These are phyloP conservation scores for Clarias magur DNA, from an alignment of 2,113 vertebrate genomes.

Conservation along the genomic window DNA sequence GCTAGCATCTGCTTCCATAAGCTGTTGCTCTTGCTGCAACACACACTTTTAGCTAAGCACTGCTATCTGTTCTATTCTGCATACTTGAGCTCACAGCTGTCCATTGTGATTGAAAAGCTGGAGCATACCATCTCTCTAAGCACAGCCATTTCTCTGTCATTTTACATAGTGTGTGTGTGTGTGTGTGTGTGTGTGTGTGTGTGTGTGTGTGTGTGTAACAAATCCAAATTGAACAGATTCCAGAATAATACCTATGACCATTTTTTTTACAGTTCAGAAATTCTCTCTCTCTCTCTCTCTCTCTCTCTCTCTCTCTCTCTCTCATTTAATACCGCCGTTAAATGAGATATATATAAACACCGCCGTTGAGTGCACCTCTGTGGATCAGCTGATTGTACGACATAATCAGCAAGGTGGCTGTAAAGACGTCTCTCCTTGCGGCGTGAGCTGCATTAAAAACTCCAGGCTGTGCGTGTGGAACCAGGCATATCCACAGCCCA, in stretches of 20 bases:
- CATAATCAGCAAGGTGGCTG: slow-evolving; percentile 57
- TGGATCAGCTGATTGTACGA: slow-evolving; percentile 59
- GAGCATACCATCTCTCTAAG: neutral
- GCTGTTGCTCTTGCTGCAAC: neutral
- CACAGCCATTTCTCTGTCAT: neutral
- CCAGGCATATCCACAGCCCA: neutral
- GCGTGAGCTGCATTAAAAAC: slow-evolving; percentile 61
- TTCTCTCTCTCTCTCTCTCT: neutral
- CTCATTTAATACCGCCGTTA: no score
- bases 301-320: slow-evolving; percentile 23
- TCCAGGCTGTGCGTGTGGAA: slow-evolving; percentile 26
- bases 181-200: neutral
- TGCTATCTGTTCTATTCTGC: neutral
- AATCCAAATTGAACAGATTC: neutral
- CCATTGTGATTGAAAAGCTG: neutral
- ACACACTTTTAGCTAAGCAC: neutral
- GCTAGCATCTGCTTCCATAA: neutral
- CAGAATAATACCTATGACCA: neutral
- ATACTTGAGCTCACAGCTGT: neutral
- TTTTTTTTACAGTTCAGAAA: neutral
- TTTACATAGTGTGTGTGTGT: neutral
- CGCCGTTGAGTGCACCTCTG: slow-evolving; percentile 48
- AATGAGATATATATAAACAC: no score
- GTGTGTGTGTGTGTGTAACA: neutral
- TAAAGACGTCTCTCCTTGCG: slow-evolving; percentile 65